Evolutionary conservation across 2,797 vertebrate species (phyloP).

Genomic region (Nyctalus aviator): DNA sequence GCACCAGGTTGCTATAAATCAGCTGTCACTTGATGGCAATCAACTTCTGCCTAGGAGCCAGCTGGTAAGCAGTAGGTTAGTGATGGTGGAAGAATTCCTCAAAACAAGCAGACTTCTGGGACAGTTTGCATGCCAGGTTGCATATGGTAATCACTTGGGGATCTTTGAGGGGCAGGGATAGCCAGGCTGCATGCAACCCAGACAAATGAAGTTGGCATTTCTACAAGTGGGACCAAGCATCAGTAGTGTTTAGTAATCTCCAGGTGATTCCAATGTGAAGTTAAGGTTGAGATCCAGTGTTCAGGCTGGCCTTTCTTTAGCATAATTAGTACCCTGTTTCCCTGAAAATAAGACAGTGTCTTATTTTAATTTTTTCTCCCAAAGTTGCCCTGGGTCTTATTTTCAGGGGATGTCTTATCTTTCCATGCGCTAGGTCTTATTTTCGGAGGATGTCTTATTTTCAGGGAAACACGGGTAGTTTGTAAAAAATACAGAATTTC

Average conservation of each 20-base stretch:
- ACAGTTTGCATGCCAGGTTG: background rate
- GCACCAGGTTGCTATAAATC: background rate
- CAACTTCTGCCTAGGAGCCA: background rate
- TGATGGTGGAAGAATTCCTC: background rate
- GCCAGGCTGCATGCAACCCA: background rate
- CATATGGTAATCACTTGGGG: background rate
- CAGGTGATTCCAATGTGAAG: background rate
- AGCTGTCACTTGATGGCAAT: background rate
- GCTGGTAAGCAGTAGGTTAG: background rate
- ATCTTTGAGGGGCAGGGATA: background rate
- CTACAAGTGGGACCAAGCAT: background rate
- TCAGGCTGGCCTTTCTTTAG: background rate
- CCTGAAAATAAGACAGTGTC: too few relatives aligned
- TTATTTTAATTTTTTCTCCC: too few relatives aligned
- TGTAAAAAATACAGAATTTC: slow-evolving; percentile 48
- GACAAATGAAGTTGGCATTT: background rate
- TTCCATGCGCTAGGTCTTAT: too few relatives aligned
- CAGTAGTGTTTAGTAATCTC: background rate
- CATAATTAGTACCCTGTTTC: background rate
- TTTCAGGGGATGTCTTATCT: too few relatives aligned
- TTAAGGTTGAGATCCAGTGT: background rate
- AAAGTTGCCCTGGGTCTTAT: too few relatives aligned
- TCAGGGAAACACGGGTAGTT: background rate
- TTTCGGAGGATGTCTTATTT: too few relatives aligned
- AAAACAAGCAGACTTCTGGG: background rate